phyloP scores from a whole-genome alignment of 2,113 vertebrate genomes.

The Centropristis striata region DNA sequence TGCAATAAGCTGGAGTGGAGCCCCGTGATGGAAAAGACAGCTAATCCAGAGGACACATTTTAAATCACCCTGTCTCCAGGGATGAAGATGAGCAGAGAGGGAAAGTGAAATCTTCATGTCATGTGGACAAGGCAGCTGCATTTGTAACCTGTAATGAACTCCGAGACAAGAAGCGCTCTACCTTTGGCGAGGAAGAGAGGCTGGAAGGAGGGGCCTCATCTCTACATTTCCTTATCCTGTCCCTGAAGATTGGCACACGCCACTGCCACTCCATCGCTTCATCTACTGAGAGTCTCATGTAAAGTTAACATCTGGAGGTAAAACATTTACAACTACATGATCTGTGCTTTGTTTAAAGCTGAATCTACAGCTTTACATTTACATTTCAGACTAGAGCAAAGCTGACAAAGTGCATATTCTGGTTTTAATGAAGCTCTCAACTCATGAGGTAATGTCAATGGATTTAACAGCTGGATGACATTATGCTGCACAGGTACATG shows the following conservation, averaged over 20 bases:
- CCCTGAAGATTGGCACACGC: conserved; percentile 21
- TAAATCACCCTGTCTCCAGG: conserved; percentile 28
- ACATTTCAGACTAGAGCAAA: neutral
- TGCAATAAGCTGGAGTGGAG: conserved; percentile 30
- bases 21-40: conserved; percentile 35
- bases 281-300: conserved; percentile 15
- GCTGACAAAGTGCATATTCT: neutral
- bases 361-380: conserved; percentile 27
- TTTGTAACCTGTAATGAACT: conserved; percentile 51
- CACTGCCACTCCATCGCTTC: neutral
- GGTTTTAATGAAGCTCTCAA: too few species aligned
- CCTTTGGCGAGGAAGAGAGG: neutral
- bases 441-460: neutral
- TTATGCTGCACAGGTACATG: neutral
- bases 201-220: neutral
- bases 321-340: neutral
- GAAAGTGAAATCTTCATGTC: conserved; percentile 38
- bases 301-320: conserved; percentile 41
- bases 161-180: neutral
- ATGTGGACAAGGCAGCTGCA: conserved; percentile 3
- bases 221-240: conserved; percentile 5
- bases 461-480: neutral
- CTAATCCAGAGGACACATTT: conserved; percentile 52
- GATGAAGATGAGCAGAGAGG: conserved; percentile 24
- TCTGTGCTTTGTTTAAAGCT: conserved; percentile 24